These are phyloP conservation scores for Pseudococcus jackbeardsleyi DNA, from an alignment of 2,888 invertebrate genomes.

Conservation along the genomic window DNA sequence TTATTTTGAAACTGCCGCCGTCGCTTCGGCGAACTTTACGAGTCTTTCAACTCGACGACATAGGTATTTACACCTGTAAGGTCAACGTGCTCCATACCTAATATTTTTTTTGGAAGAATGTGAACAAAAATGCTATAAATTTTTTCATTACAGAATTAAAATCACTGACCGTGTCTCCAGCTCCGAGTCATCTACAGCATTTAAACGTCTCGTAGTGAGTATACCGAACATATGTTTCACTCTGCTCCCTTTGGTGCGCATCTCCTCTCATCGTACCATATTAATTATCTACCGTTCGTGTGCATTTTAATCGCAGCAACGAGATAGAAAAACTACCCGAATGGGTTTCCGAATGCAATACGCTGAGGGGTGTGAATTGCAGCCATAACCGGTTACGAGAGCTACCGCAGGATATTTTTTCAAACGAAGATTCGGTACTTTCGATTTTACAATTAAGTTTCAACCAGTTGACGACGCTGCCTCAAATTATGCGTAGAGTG, in stretches of 20 bases:
- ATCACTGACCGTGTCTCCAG: slow-evolving; percentile 78
- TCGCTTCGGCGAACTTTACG: background rate
- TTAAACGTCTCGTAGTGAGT: slow-evolving; percentile 82
- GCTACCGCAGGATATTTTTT: slow-evolving; percentile 81
- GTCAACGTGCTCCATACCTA: background rate
- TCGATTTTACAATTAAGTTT: slow-evolving; percentile 83
- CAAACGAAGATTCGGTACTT: slow-evolving; percentile 80
- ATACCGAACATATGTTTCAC: background rate
- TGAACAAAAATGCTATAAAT: slow-evolving; percentile 49
- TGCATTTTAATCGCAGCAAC: slow-evolving; percentile 72
- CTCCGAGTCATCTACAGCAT: slow-evolving; percentile 80
- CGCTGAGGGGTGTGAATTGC: slow-evolving; percentile 80
- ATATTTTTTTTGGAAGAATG: slow-evolving; percentile 8
- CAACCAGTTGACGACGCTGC: slow-evolving; percentile 81
- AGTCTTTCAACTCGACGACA: background rate
- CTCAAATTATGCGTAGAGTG: slow-evolving; percentile 77
- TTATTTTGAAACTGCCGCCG: background rate
- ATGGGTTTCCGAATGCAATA: slow-evolving; percentile 82
- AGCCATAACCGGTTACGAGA: slow-evolving; percentile 80
- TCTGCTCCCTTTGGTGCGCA: too few species aligned
- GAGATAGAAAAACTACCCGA: slow-evolving; percentile 80
- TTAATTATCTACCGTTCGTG: background rate
- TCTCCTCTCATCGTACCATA: background rate
- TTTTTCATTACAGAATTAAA: slow-evolving; percentile 77
- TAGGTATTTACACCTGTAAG: background rate